Conservation (phyloP, 2,888 invertebrate genomes). For the Cryptosula pallasiana region DNA sequence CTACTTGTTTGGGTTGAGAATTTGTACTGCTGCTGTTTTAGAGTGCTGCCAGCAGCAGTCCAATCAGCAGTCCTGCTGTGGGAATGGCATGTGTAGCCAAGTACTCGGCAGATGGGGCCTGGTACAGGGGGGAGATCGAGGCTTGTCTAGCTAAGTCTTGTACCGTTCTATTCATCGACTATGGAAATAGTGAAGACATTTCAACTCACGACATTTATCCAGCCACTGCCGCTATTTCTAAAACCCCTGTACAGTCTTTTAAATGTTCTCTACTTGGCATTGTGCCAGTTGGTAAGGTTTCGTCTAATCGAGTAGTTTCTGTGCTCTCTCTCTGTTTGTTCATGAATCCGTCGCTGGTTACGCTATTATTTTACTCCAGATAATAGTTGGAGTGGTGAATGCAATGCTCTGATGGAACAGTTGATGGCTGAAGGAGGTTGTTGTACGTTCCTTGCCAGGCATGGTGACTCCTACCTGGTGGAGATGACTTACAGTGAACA, state of each 20-base stretch:
- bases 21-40: background rate
- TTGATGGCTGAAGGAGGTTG: background rate
- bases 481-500: background rate
- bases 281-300: background rate
- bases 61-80: background rate
- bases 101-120: slow-evolving; percentile 36
- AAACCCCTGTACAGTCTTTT: background rate
- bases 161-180: slow-evolving; percentile 46
- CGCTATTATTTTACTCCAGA: too few species aligned
- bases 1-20: too few species aligned
- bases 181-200: slow-evolving; percentile 40
- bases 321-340: too few species aligned
- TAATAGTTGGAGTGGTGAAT: background rate
- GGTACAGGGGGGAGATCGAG: slow-evolving; percentile 40
- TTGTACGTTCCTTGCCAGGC: slow-evolving; percentile 8
- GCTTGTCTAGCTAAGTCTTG: slow-evolving; percentile 30
- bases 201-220: slow-evolving; percentile 32
- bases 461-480: slow-evolving; percentile 5
- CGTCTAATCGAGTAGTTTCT: background rate
- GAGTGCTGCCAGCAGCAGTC: background rate
- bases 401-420: background rate
- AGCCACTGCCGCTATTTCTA: background rate
- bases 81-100: slow-evolving; percentile 31
- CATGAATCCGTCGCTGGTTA: too few species aligned
- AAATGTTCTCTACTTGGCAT: slow-evolving; percentile 9